Conservation (phyloP, 2,113 vertebrate genomes). For the Megaceryle maxima region DNA sequence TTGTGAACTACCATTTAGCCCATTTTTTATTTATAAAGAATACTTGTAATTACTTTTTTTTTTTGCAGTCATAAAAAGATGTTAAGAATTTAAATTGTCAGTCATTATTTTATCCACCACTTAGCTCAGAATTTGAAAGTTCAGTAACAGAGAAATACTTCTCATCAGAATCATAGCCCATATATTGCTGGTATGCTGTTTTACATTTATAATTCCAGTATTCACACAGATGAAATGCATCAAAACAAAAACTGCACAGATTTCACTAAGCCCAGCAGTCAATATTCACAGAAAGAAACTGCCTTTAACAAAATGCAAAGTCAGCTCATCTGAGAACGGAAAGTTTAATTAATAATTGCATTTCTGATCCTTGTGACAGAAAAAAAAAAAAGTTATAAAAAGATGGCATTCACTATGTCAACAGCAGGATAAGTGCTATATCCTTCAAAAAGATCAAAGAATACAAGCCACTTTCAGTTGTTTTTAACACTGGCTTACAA, state of each 20-base stretch:
- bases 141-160: conserved; percentile 49
- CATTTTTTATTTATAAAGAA: conserved; percentile 60
- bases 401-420: conserved; percentile 24
- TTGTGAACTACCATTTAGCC: conserved; percentile 19
- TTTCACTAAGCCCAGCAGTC: conserved; percentile 47
- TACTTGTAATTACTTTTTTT: not conserved
- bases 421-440: conserved; percentile 29
- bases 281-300: conserved; percentile 43
- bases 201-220: conserved; percentile 47
- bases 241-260: conserved; percentile 38
- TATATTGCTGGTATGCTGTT: conserved; percentile 74
- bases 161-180: conserved; percentile 55
- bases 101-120: conserved; percentile 40
- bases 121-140: conserved; percentile 60
- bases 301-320: conserved; percentile 19
- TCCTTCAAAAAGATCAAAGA: conserved; percentile 1
- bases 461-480: conserved; percentile 21
- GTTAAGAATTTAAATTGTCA: conserved; percentile 51
- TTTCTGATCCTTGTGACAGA: conserved; percentile 43
- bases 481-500: not conserved
- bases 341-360: conserved; percentile 24
- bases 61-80: conserved; percentile 64
- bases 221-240: conserved; percentile 62
- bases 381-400: not conserved
- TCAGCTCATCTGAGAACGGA: conserved; percentile 35